phyloP scores from a whole-genome alignment of 2,797 vertebrate species.

The Gadopsis bispinosus region DNA sequence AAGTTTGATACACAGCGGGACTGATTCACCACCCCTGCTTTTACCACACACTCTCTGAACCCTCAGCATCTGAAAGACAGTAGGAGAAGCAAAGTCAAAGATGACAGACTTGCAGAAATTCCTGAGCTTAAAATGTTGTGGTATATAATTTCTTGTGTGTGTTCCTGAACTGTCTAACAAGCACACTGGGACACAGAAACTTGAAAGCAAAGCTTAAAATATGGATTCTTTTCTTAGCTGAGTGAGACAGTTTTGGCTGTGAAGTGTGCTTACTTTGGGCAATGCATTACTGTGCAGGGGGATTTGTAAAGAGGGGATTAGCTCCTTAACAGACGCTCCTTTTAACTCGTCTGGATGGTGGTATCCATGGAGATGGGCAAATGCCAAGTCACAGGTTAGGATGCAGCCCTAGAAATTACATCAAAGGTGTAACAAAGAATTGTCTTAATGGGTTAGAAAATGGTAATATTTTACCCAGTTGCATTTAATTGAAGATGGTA shows the following conservation, averaged over 20 bases:
- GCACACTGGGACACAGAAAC: slow-evolving; percentile 27
- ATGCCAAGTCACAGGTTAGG: slow-evolving; percentile 88
- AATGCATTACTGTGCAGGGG: slow-evolving; percentile 84
- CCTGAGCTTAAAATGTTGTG: background rate
- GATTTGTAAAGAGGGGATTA: slow-evolving; percentile 92
- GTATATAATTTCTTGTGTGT: background rate
- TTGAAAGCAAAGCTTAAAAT: slow-evolving; percentile 38
- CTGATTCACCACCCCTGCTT: slow-evolving; percentile 81
- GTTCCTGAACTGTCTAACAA: slow-evolving; percentile 19
- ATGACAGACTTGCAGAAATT: slow-evolving; percentile 15
- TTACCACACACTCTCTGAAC: slow-evolving; percentile 88
- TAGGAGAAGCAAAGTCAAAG: slow-evolving; percentile 26
- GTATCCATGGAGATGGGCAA: slow-evolving; percentile 92
- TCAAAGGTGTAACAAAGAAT: background rate
- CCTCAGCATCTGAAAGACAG: slow-evolving; percentile 83
- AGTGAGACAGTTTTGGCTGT: slow-evolving; percentile 24
- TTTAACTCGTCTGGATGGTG: slow-evolving; percentile 83
- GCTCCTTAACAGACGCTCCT: slow-evolving; percentile 84
- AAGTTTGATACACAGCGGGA: slow-evolving; percentile 91
- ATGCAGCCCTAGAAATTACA: slow-evolving; percentile 86
- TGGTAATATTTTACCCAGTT: background rate
- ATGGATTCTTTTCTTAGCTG: slow-evolving; percentile 22
- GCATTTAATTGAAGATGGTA: background rate
- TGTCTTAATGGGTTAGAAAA: background rate
- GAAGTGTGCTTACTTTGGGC: slow-evolving; percentile 85